Base-by-base conservation (phyloP, 2,113 vertebrate genomes). In the Grammomys surdaster region DNA sequence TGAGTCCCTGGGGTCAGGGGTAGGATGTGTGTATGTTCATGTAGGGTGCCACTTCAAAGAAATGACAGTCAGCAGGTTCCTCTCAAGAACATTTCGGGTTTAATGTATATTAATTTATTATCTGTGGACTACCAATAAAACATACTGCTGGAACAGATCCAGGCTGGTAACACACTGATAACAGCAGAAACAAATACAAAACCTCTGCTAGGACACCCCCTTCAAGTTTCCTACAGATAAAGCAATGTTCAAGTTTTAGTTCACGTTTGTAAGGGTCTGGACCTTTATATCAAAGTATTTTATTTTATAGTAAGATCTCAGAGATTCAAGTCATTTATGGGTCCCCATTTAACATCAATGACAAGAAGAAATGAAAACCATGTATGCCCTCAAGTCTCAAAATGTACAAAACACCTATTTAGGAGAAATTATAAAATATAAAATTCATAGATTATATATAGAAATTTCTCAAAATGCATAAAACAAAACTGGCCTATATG, bases 91-190 rank as follows among this genome's bases (percentile, higher is more conserved):
- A 56, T 48, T 93, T 90, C 43, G 48, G 31, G 5, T 96, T 96
- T 82, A 91, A 96, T 84, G 17, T 92, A 8, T 88, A 60, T 94
- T 82, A 91, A 87, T 91, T 93, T 97, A 58, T 95, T 43, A 67
- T 87, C 58, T 94, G 70, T 16, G 58, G 58, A 96, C 77, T 9
- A 5, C 73, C 70, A 93, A 54, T 89, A 89, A 94, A 96, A 33
- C 70, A 81, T 14, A 46, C 63, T 63, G 43, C 40, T 73, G 6
- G 75, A 31, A 65, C 2, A 95, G 58, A 77, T 40, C 33, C n/a
- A 93, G 65, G 26, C 85, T 85, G 31, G 60, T 63, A 72, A 76
- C 22, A 72, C 48, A 33, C 16, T 13, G 56, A 31, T n/a, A 51
- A 48, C 28, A 95, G 2, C 36, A 86, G 73, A 93, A 86, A 77